Evolutionary conservation across 1,140 invertebrate species (phyloP), one percentile per base, ranked within the genome.

Genomic region (Chymomyza costata): DNA sequence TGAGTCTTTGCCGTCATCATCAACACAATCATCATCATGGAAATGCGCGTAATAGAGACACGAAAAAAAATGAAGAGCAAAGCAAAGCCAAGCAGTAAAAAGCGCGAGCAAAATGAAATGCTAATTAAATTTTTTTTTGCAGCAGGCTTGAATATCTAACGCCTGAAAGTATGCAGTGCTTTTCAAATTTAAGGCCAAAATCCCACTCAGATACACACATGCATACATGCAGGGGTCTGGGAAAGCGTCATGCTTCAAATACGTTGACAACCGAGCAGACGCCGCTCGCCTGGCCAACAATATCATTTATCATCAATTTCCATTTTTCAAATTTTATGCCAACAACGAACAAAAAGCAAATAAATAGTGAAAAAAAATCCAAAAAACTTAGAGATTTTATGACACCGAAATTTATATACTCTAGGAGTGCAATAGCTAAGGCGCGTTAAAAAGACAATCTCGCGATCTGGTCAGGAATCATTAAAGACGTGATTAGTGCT

Each of bases 271-370:
- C 59, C 41, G 71, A 28, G 32, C 30, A 64, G 18, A 32, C 30
- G 61, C 44, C 63, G 45, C 39, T 51, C 55, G 59, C 56, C 18
- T 80, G 78, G 76, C 69, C 65, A 73, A 60, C 80, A 82, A 83
- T 82, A 80, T 80, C 73, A 80, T 80, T 80, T 82, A 82, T 82
- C 78, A 82, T 82, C 78, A 82, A 82, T 82, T 82, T 82, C 80
- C 78, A 82, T 82, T 82, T 82, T 82, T 82, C 78, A 82, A 82
- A 80, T 66, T 78, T 78, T 25, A 40, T 19, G 38, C 34, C 14
- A n/a, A 13, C 34, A 13, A 3, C 6, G 13, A 6, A 28, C 25
- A 10, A 5, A 10, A 6, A 10, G 5, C 25, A 28, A 28, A n/a
- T n/a, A n/a, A n/a, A n/a, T n/a, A n/a, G n/a, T n/a, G n/a, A n/a